Base-by-base conservation (phyloP, 2,797 vertebrate genomes). In the Steatocranus sp. region DNA sequence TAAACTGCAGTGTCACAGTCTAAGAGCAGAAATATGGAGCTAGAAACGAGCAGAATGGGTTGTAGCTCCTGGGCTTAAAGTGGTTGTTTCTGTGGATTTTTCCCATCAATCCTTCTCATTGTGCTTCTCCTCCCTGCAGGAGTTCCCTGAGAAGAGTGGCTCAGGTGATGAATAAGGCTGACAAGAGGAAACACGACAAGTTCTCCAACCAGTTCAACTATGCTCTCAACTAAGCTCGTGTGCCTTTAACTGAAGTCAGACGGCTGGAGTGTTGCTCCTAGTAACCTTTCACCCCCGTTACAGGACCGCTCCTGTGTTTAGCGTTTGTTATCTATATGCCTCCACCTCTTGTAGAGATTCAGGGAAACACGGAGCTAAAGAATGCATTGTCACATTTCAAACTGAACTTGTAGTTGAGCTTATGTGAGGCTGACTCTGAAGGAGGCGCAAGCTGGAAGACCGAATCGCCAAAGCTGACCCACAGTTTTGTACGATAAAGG, bases 131-230 rank as follows among this genome's bases (percentile, higher is more conserved):
- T 79, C 11, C 25, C 51, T 20, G 12, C 5, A 99, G 98, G 96
- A 96, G 96, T 14, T 88, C 97, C 8, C 32, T 99, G 96, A 97
- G 96, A 66, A 92, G 98, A 38, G 96, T 98, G 1, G 90, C 96
- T 54, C 91, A 97, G n/a, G 97, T 97, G 66, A 96, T 99, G 97
- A 97, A 93, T 89, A 96, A 89, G 83, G 88, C 96, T 82, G 98
- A 99, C 95, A 90, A 70, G 70, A 97, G 95, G 78, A 99, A 98
- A 88, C 98, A 99, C 0, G 97, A 99, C 70, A 99, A 99, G 95
- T 99, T 99, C 94, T 95, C 97, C 83, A 99, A 99, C 95, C 98
- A 99, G 94, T 99, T 99, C 86, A 99, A 99, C 95, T 99, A 99
- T 1, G 97, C 98, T 0, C 93, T 99, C 91, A 96, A 97, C 85